Base-by-base conservation (phyloP, 2,113 vertebrate species). In the Marcusenius ussheri region DNA sequence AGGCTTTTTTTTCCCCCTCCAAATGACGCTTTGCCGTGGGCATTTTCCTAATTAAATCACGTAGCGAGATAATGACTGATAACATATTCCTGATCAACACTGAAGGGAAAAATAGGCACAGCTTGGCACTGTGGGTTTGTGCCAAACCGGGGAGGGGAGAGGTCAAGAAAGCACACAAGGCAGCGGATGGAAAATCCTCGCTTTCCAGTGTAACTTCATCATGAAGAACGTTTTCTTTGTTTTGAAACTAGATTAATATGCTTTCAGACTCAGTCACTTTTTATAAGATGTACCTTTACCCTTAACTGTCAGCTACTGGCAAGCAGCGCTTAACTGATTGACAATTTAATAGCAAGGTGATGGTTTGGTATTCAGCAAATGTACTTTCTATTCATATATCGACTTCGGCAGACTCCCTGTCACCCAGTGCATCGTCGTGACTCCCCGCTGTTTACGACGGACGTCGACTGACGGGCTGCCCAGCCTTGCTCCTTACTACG, bases 281-380 rank as follows among this genome's bases (percentile, higher is more conserved):
- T 21, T 9, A 56, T 35, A 27, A 46, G 27, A 21, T 62, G 35
- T 9, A 62, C 51, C n/a, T 87, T 51, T 85, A 24, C 31, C 70
- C 74, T 83, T 42, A 24, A 27, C 80, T 89, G 77, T 85, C 89
- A 84, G 19, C 13, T 45, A 62, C 8, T 56, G 89, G 35, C 21
- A 85, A 62, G 42, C 24, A 8, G 47, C 31, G 39, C 80, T 56
- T 89, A 24, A 42, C 77, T 84, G 80, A 89, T 42, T 70, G 31
- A 89, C 83, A 77, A 84, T 46, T 83, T 89, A 89, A 83, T 89
- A 89, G 47, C 39, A 89, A 56, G 74, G 11, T 53, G 89, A 39
- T 35, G 51, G 51, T 58, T 62, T 89, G 89, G 53, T 85, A 89
- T 85, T 89, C 51, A 85, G 50, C 80, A 42, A 83, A 56, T 83